Evolutionary conservation across 2,797 vertebrate species (phyloP), one percentile per base, ranked within the genome.

Genomic region (Scarus forsteni): DNA sequence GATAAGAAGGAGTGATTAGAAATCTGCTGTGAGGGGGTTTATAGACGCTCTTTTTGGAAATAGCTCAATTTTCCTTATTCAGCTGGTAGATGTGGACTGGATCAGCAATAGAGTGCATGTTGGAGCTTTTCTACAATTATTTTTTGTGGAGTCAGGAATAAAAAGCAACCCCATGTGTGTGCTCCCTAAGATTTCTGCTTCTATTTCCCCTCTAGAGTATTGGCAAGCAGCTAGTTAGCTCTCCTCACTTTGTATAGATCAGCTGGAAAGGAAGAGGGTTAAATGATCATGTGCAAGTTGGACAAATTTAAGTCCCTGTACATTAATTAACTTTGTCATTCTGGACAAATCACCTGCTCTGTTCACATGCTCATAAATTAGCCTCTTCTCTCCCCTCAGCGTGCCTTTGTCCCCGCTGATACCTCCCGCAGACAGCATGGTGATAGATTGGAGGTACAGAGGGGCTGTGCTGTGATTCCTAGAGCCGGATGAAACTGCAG

Each of bases 401-500:
- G 12, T 69, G 75, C 64, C 74, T 88, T 84, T 83, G 64, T 35
- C 79, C 85, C 86, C 70, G 39, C 80, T 79, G 77, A 81, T 91
- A 84, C 90, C 85, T 86, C 89, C 87, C 49, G 42, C 75, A 83
- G 89, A 87, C 78, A 62, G 66, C 14, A 60, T 49, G 66, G 57
- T 88, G 88, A 92, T 91, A 76, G 85, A 92, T 92, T 79, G 83
- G 83, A 80, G 73, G 70, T 88, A 76, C 80, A 74, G 77, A 77
- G 69, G 79, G 78, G 82, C 87, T 80, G 49, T 81, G 85, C 88
- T 91, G 84, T 91, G 91, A 89, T 90, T 92, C 88, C 89, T 85
- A 83, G 85, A 89, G 81, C 81, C 90, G 88, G 85, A 90, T 90
- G 85, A 92, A 91, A 92, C 83, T 88, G 92, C 88, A 65, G 85